phyloP scores from a whole-genome alignment of 2,888 invertebrate genomes.

The Apamea epomidion region DNA sequence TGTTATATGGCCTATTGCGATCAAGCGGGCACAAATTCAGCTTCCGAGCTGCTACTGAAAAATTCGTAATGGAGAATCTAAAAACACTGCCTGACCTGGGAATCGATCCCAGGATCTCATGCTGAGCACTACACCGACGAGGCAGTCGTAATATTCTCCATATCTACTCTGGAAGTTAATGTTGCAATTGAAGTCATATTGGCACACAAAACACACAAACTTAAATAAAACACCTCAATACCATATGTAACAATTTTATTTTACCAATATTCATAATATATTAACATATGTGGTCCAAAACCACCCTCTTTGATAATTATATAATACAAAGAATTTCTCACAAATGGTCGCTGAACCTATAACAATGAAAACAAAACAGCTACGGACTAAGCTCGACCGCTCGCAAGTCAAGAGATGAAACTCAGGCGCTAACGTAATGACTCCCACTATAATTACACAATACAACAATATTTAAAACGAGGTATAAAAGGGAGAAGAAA shows the following conservation, averaged over 20 bases:
- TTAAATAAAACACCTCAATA: conserved; percentile 73
- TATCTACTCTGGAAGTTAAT: neutral
- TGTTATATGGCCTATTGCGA: no score
- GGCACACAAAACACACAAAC: conserved; percentile 3
- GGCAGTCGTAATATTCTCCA: neutral
- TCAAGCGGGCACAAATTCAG: no score
- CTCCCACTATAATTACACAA: conserved; percentile 75
- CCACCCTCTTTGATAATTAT: conserved; percentile 89
- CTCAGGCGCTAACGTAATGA: conserved; percentile 77
- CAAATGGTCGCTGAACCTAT: conserved; percentile 87
- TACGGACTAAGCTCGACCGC: conserved; percentile 78
- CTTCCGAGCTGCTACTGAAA: neutral
- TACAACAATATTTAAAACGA: conserved; percentile 84
- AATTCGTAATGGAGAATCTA: neutral
- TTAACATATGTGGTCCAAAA: conserved; percentile 90
- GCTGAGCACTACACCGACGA: neutral
- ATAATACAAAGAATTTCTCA: conserved; percentile 90
- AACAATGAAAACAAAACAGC: conserved; percentile 87
- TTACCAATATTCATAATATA: conserved; percentile 91
- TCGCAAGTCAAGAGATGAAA: conserved; percentile 78
- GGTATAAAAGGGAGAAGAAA: conserved; percentile 83
- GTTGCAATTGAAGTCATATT: neutral
- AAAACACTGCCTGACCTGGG: no score
- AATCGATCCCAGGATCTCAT: neutral
- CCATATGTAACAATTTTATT: conserved; percentile 90